Conservation (phyloP, 1,140 invertebrate genomes). For the Venustaconcha ellipsiformis region DNA sequence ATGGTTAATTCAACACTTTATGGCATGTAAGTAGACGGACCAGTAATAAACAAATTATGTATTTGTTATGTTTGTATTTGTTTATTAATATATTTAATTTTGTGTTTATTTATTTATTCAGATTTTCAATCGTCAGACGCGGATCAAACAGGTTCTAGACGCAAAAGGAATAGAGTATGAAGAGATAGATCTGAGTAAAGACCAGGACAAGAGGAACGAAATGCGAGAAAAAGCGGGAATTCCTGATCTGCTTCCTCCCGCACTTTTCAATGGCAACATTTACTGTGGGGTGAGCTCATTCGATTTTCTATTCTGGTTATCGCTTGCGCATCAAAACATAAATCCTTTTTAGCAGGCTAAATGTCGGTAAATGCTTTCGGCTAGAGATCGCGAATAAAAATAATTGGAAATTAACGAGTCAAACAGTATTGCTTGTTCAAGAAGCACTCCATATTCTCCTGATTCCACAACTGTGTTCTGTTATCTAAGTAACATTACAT, state of each 20-base stretch:
- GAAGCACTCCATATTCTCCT: not conserved
- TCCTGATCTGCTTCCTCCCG: slow-evolving; percentile 44
- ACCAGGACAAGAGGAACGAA: slow-evolving; percentile 34
- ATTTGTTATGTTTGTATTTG: too few species aligned
- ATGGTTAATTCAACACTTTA: too few species aligned
- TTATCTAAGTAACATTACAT: not conserved
- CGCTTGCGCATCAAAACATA: not conserved
- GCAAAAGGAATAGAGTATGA: slow-evolving; percentile 42
- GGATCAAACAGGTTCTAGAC: slow-evolving; percentile 45
- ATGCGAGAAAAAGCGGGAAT: slow-evolving; percentile 48
- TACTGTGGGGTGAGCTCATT: slow-evolving; percentile 42
- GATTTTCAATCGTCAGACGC: slow-evolving; percentile 43
- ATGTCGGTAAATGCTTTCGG: not conserved
- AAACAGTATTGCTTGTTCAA: not conserved
- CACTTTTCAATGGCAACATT: slow-evolving; percentile 43
- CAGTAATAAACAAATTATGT: too few species aligned
- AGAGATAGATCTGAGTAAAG: slow-evolving; percentile 40
- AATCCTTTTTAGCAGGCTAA: not conserved
- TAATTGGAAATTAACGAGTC: not conserved
- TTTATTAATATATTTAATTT: too few species aligned
- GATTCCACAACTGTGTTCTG: not conserved
- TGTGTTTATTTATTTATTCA: slow-evolving; percentile 17
- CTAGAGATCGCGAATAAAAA: not conserved
- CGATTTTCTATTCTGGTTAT: not conserved
- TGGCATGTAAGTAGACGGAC: too few species aligned